Evolutionary conservation across 2,797 vertebrate species (phyloP).

Genomic region (Xyrichtys novacula): DNA sequence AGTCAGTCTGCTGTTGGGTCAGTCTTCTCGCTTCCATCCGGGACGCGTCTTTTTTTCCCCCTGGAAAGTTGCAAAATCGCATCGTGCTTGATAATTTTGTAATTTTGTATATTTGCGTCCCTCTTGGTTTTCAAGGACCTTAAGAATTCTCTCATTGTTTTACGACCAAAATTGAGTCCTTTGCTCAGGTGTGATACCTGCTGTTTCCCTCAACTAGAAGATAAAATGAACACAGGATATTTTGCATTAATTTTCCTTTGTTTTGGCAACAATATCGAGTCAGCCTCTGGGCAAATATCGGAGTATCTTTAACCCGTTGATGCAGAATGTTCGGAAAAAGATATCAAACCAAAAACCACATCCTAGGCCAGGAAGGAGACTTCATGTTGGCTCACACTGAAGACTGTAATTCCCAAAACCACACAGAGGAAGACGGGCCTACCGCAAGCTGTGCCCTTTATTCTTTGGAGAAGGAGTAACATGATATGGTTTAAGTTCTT

Average conservation of each 20-base stretch:
- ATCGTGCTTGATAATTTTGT: too few relatives aligned
- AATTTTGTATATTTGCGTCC: too few relatives aligned
- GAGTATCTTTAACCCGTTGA: slow-evolving; percentile 6
- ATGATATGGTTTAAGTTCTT: slow-evolving; percentile 44
- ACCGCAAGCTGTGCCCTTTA: slow-evolving; percentile 42
- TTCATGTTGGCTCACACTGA: slow-evolving; percentile 24
- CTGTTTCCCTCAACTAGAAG: background rate
- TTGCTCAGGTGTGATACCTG: background rate
- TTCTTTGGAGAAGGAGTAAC: slow-evolving; percentile 29
- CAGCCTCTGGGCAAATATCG: background rate
- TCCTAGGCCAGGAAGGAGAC: slow-evolving; percentile 59
- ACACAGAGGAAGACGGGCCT: slow-evolving; percentile 46
- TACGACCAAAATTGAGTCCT: background rate
- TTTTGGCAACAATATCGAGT: slow-evolving; percentile 4
- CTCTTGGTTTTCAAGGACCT: too few relatives aligned
- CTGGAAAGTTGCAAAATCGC: too few relatives aligned
- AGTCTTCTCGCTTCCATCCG: too few relatives aligned
- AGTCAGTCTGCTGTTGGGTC: too few relatives aligned
- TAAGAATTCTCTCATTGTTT: background rate
- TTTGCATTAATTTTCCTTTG: background rate
- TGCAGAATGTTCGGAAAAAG: slow-evolving; percentile 22
- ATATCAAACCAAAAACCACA: slow-evolving; percentile 44
- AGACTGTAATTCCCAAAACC: slow-evolving; percentile 53
- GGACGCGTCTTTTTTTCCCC: too few relatives aligned
- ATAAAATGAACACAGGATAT: slow-evolving; percentile 1